phyloP scores from a whole-genome alignment of 2,797 vertebrate species.

The Spinus olivaceus region DNA sequence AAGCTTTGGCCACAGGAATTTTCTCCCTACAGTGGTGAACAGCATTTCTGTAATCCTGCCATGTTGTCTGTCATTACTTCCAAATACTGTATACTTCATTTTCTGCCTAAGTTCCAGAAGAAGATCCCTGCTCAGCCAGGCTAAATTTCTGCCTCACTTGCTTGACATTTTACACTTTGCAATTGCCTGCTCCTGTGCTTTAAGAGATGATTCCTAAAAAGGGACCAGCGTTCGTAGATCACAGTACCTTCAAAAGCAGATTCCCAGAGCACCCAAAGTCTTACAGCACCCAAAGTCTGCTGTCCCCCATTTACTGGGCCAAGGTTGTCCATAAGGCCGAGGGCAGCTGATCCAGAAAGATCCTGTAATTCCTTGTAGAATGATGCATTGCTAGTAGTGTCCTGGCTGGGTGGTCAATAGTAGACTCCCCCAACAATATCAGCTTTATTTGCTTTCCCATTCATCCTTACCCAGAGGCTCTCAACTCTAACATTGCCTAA shows the following conservation, averaged over 20 bases:
- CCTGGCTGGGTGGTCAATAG: background rate
- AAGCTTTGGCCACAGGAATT: background rate
- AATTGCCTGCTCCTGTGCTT: background rate
- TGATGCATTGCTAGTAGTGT: background rate
- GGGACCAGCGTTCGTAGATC: accelerated
- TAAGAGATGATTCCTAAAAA: background rate
- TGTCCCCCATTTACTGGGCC: background rate
- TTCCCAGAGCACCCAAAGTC: background rate
- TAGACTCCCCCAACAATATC: background rate
- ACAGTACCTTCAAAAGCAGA: background rate
- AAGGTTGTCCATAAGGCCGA: background rate
- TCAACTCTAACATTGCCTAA: background rate
- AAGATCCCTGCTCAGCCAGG: background rate
- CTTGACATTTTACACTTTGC: background rate
- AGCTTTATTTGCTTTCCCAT: background rate
- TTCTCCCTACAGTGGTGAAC: background rate
- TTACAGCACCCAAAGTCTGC: background rate
- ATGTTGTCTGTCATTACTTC: background rate
- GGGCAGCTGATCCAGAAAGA: background rate
- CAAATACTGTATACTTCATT: background rate
- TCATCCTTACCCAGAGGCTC: background rate
- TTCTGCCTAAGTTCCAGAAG: background rate
- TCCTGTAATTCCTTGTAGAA: background rate
- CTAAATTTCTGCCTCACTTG: background rate
- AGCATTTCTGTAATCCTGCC: background rate